Percentiles rank a stretch among this genome's conserved stretches.
Conservation (phyloP, 2,113 vertebrate genomes). For the Haemorhous mexicanus region DNA sequence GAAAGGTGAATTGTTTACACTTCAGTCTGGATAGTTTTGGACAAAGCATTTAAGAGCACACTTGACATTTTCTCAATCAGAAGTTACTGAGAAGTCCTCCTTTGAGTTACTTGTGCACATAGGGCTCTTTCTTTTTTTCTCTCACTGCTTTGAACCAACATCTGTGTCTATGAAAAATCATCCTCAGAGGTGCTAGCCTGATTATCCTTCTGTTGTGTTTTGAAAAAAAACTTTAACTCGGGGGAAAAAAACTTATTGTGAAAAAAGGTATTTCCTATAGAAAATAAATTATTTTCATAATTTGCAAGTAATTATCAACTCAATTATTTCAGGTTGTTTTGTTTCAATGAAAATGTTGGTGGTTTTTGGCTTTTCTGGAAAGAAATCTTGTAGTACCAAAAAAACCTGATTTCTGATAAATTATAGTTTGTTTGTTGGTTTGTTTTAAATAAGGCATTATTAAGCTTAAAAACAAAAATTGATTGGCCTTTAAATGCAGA, state of each 20-base stretch:
- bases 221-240: background rate
- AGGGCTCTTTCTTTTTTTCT: background rate
- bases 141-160: background rate
- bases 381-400: background rate
- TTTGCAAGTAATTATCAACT: background rate
- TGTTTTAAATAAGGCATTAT: background rate
- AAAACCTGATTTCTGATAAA: background rate
- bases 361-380: background rate
- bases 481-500: background rate
- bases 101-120: background rate
- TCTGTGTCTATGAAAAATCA: background rate
- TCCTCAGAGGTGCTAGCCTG: background rate
- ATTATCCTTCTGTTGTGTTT: background rate
- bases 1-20: background rate
- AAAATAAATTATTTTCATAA: background rate
- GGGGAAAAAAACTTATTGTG: background rate
- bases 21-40: background rate
- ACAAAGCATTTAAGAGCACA: background rate
- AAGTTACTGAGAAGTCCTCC: background rate
- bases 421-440: background rate
- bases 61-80: background rate
- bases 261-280: background rate
- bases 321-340: background rate
- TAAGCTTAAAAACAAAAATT: background rate
- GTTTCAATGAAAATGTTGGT: background rate